phyloP scores from a whole-genome alignment of 2,888 invertebrate species.

The Taenaris catops region DNA sequence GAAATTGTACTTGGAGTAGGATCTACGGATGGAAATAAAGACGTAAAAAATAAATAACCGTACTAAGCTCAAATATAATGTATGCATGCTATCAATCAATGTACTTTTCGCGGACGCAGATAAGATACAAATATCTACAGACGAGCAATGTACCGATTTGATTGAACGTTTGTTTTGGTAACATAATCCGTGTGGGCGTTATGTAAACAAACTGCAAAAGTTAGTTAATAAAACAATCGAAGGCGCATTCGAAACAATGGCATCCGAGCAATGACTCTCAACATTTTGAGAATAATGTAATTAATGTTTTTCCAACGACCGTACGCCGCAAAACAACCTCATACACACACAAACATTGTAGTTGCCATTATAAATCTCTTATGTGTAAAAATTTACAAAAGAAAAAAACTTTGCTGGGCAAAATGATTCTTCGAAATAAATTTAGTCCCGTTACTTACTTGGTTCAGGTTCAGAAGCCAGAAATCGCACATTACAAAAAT shows the following conservation, averaged over 20 bases:
- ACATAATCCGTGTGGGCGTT: constrained; percentile 18
- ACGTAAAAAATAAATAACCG: neutral
- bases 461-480: too few relatives aligned
- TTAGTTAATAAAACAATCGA: constrained; percentile 8
- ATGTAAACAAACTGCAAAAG: constrained; percentile 12
- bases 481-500: too few relatives aligned
- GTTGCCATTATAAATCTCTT: too few relatives aligned
- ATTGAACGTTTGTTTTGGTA: constrained; percentile 23
- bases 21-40: neutral
- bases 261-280: constrained; percentile 1
- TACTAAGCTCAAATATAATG: neutral
- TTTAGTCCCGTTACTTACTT: too few relatives aligned
- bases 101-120: constrained; percentile 15
- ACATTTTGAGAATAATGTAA: too few relatives aligned
- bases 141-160: constrained; percentile 17
- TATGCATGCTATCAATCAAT: constrained; percentile 13
- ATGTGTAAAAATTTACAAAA: too few relatives aligned
- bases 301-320: too few relatives aligned
- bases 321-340: too few relatives aligned
- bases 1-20: too few relatives aligned
- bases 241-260: constrained; percentile 4
- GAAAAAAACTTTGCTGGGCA: too few relatives aligned
- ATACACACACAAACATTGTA: too few relatives aligned
- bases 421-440: too few relatives aligned
- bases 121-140: constrained; percentile 18